A percentile compares a stretch with the other conserved stretches of the same genome.
These are phyloP conservation scores for Dromococcyx pavoninus DNA, from an alignment of 2,797 vertebrate species.

Conservation along the genomic window DNA sequence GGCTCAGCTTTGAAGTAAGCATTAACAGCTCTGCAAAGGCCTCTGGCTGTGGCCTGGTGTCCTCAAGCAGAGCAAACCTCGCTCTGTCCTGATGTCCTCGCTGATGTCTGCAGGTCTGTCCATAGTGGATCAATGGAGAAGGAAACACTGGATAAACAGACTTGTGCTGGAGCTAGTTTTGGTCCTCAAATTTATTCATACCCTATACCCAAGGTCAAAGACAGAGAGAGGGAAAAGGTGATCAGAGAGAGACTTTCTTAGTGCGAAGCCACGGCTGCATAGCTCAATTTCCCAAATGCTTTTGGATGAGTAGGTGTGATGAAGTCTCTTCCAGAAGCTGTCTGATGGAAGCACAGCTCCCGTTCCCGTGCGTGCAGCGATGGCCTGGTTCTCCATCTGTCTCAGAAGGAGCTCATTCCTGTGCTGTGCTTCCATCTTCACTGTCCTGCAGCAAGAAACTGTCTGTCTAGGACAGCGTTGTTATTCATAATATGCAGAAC, in stretches of 20 bases:
- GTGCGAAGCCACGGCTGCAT: background rate
- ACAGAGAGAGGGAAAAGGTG: background rate
- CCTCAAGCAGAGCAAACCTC: background rate
- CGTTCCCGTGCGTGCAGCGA: accelerated
- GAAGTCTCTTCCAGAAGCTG: background rate
- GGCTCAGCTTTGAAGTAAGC: background rate
- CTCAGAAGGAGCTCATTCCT: background rate
- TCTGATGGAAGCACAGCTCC: background rate
- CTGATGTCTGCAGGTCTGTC: background rate
- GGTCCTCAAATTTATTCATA: accelerated
- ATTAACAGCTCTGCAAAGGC: background rate
- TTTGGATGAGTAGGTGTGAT: background rate
- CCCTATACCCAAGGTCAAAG: accelerated
- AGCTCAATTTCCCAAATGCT: background rate
- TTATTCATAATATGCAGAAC: background rate
- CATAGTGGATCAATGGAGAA: background rate
- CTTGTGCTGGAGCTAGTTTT: background rate
- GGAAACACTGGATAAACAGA: background rate
- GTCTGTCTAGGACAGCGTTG: background rate
- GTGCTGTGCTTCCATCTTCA: accelerated
- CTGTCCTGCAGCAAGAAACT: slow-evolving; percentile 6
- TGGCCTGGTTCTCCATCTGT: background rate
- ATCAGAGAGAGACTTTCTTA: background rate
- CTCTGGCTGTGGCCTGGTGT: background rate
- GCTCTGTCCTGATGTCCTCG: accelerated